A percentile compares a stretch with the other conserved stretches of the same genome.
These are phyloP conservation scores for Tetragnatha versicolor DNA, from an alignment of 1,140 invertebrate species.

Conservation along the genomic window DNA sequence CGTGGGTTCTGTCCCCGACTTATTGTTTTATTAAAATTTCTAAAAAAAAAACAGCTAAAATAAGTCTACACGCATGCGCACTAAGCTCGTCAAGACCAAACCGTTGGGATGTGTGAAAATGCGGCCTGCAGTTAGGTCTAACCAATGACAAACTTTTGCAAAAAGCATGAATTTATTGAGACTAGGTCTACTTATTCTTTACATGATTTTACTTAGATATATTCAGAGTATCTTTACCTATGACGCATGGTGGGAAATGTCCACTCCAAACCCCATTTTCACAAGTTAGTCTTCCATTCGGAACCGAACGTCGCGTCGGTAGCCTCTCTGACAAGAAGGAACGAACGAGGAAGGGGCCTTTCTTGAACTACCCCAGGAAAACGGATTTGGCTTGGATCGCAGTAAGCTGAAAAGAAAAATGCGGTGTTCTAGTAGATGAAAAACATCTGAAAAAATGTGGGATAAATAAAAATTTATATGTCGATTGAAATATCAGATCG, in stretches of 20 bases:
- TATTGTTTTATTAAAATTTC: too few species aligned
- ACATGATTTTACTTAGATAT: background rate
- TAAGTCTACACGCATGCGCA: too few species aligned
- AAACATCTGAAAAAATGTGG: too few species aligned
- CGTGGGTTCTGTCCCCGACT: too few species aligned
- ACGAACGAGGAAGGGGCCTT: background rate
- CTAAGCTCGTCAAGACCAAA: too few species aligned
- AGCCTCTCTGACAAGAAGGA: background rate
- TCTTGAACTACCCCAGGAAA: background rate
- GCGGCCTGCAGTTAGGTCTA: too few species aligned
- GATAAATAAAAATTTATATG: too few species aligned
- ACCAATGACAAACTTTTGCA: too few species aligned
- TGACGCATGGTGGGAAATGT: background rate
- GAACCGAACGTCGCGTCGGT: background rate
- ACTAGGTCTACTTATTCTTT: background rate
- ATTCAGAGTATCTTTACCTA: background rate
- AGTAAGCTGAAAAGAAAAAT: constrained; percentile 1
- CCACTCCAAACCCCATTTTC: background rate
- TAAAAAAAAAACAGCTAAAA: too few species aligned
- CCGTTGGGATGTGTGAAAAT: background rate
- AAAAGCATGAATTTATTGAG: background rate
- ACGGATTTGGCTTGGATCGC: background rate
- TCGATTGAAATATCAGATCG: too few species aligned
- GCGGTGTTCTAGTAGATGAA: too few species aligned
- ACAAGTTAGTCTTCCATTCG: background rate